phyloP scores from a whole-genome alignment of 2,797 vertebrate species.

The Oophaga sylvatica region DNA sequence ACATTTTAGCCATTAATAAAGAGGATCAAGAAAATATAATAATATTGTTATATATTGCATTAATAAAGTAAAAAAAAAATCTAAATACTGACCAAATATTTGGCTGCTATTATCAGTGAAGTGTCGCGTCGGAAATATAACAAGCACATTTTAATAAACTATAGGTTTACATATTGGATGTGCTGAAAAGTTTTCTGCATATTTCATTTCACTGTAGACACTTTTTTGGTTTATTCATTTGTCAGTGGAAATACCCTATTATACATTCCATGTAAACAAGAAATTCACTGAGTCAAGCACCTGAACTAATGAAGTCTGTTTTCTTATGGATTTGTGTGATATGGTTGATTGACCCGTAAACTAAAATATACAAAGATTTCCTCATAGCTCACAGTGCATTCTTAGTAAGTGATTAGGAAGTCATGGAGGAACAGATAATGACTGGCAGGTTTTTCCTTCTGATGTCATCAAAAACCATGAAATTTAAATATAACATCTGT shows the following conservation, averaged over 20 bases:
- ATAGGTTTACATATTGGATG: constrained; percentile 1
- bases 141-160: background rate
- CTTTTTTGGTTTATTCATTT: constrained; percentile 40
- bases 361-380: constrained; percentile 64
- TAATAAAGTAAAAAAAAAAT: background rate
- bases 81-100: background rate
- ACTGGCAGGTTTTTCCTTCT: background rate
- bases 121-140: background rate
- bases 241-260: constrained; percentile 49
- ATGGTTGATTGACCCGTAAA: constrained; percentile 63
- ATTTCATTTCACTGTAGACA: constrained; percentile 19
- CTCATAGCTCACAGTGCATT: constrained; percentile 53
- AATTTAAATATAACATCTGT: background rate
- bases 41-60: too few species aligned
- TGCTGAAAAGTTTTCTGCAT: background rate
- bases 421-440: background rate
- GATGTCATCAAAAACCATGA: constrained; percentile 15
- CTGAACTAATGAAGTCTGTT: constrained; percentile 66
- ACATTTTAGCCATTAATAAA: background rate
- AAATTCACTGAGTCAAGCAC: constrained; percentile 65
- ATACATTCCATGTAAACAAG: constrained; percentile 62
- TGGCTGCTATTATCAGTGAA: background rate
- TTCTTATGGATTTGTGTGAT: constrained; percentile 65
- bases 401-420: constrained; percentile 30
- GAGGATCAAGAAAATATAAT: background rate